phyloP scores from a whole-genome alignment of 1,140 invertebrate genomes.

The Lysiphlebus fabarum region DNA sequence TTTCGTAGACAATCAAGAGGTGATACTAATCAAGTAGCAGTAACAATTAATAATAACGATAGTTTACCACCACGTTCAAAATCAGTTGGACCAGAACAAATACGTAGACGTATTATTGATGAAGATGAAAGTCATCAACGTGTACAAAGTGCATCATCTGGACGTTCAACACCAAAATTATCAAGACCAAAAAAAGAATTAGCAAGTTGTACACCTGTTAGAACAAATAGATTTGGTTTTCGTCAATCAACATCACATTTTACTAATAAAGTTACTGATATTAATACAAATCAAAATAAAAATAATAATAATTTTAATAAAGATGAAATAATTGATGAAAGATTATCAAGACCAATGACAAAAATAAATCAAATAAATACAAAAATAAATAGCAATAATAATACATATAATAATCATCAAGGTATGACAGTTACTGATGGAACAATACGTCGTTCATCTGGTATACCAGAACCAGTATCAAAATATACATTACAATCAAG shows the following conservation, averaged over 20 bases:
- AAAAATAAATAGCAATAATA: too few species aligned
- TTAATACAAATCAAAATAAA: conserved; percentile 41
- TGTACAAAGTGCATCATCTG: conserved; percentile 45
- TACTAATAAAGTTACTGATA: conserved; percentile 54
- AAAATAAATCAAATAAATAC: conserved; percentile 41
- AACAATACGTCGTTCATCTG: conserved; percentile 22
- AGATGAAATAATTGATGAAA: too few species aligned
- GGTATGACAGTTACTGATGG: neutral
- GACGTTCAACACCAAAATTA: conserved; percentile 53
- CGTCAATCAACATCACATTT: conserved; percentile 47
- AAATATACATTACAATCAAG: conserved; percentile 73
- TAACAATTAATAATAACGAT: conserved; percentile 42
- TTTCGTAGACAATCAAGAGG: conserved; percentile 59
- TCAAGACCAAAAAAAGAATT: conserved; percentile 57
- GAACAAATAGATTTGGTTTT: conserved; percentile 58
- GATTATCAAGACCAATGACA: conserved; percentile 27
- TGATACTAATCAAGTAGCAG: conserved; percentile 33
- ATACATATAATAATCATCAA: too few species aligned
- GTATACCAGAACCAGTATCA: conserved; percentile 40
- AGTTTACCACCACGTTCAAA: conserved; percentile 45
- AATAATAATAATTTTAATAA: conserved; percentile 43
- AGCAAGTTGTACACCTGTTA: conserved; percentile 41
- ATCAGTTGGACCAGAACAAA: conserved; percentile 48
- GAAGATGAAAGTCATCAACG: conserved; percentile 34
- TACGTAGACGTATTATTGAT: conserved; percentile 33